Evolutionary conservation across 2,113 vertebrate genomes (phyloP), one percentile per base, ranked within the genome.

Genomic region (Mola mola): DNA sequence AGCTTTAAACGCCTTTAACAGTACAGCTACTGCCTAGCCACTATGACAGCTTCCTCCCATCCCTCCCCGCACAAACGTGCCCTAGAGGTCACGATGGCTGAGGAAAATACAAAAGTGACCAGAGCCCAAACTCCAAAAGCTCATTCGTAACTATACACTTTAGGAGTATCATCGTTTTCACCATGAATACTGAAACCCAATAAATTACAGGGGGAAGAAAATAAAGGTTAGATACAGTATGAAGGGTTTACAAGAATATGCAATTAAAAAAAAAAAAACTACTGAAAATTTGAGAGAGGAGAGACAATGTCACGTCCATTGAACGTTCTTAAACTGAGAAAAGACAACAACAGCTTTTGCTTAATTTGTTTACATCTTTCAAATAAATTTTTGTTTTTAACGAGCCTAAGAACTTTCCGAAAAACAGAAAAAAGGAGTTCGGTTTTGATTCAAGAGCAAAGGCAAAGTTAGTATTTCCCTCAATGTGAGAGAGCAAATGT

Each of bases 1-100:
- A 56, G 82, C 75, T 86, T 26, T 86, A 86, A 91, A 91, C 89
- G 84, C 66, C 71, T 90, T 89, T 87, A 88, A 75, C 90, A 91
- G 90, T 58, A 74, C 50, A 71, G 81, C 86, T 82, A 81, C 82
- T 70, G 80, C 63, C 58, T 66, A 25, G 76, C 72, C 80, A 86
- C 71, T 48, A 70, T 50, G 63, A 62, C 41, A 38, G 50, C 36
- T 83, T 82, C 83, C 65, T 68, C 64, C 21, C 59, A 50, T 59
- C 36, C 36, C 16, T 40, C 46, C 36, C n/a, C 61, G 24, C 24
- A 59, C 20, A 64, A 50, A 57, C 33, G 11, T 24, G 46, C 33
- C 49, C 44, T 69, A 71, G 55, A 72, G 53, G 42, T 56, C 48
- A 33, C 2, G 4, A 11, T 50, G 55, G 47, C 62, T 37, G 6